Evolutionary conservation across 2,888 invertebrate genomes (phyloP).

Genomic region (Maniola hyperantus): DNA sequence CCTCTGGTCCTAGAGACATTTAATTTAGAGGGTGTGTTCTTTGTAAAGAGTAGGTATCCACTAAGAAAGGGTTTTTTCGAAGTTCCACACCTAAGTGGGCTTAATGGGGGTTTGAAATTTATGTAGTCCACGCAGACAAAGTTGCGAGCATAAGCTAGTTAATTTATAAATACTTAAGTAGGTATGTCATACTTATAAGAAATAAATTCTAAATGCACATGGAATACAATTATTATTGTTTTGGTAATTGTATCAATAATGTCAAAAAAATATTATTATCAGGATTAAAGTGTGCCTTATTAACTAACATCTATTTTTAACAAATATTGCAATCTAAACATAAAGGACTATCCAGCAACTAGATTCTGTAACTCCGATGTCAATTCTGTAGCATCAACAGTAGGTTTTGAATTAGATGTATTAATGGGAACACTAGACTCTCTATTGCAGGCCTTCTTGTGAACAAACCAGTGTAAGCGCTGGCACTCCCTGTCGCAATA

Average conservation of each 20-base stretch:
- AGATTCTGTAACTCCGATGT: conserved; percentile 79
- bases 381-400: conserved; percentile 74
- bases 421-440: conserved; percentile 73
- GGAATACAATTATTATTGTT: conserved; percentile 19
- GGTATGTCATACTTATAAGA: conserved; percentile 2
- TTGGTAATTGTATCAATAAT: conserved; percentile 12
- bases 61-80: no score
- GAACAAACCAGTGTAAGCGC: conserved; percentile 95
- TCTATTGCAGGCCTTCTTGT: conserved; percentile 92
- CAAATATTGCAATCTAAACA: neutral
- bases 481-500: conserved; percentile 98
- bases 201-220: conserved; percentile 21
- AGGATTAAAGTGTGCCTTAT: conserved; percentile 13
- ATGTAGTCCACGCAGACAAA: no score
- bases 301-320: conserved; percentile 16
- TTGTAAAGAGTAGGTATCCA: no score
- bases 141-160: neutral
- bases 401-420: conserved; percentile 52
- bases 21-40: no score
- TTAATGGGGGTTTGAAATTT: no score
- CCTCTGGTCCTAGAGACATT: no score
- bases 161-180: conserved; percentile 6
- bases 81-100: no score
- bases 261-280: neutral
- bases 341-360: conserved; percentile 62